A percentile compares a stretch with the other conserved stretches of the same genome.
phyloP scores from a whole-genome alignment of 1,140 invertebrate species.

The Drosophila ficusphila region DNA sequence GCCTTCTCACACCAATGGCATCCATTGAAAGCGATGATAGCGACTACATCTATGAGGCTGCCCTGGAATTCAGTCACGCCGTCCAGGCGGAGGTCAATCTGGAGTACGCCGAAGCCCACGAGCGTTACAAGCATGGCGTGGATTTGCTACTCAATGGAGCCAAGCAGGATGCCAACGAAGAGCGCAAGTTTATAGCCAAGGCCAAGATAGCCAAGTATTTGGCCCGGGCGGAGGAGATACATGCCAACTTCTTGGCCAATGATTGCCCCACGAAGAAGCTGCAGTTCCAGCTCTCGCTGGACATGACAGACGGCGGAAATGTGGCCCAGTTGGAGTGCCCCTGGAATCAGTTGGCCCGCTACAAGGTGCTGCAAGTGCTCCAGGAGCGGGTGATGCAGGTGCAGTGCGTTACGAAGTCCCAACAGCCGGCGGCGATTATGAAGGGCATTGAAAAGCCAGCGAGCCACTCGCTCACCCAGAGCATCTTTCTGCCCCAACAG shows the following conservation, averaged over 20 bases:
- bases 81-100: constrained; percentile 83
- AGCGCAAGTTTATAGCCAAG: constrained; percentile 79
- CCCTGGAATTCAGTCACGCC: constrained; percentile 79
- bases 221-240: constrained; percentile 84
- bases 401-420: constrained; percentile 83
- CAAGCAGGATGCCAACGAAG: constrained; percentile 78
- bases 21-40: constrained; percentile 81
- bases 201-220: constrained; percentile 82
- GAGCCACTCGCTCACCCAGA: constrained; percentile 78
- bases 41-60: constrained; percentile 83
- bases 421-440: constrained; percentile 83
- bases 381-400: constrained; percentile 84
- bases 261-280: constrained; percentile 37
- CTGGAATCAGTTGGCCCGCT: constrained; percentile 84
- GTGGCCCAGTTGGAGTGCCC: constrained; percentile 64
- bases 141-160: constrained; percentile 84
- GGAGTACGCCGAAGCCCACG: constrained; percentile 84
- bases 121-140: constrained; percentile 84
- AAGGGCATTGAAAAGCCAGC: constrained; percentile 85
- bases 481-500: constrained; percentile 84
- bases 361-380: constrained; percentile 84
- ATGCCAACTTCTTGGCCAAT: constrained; percentile 63
- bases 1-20: constrained; percentile 77
- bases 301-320: constrained; percentile 50
- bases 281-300: constrained; percentile 73